Conservation (phyloP, 2,888 invertebrate species). For the Lepas anatifera region DNA sequence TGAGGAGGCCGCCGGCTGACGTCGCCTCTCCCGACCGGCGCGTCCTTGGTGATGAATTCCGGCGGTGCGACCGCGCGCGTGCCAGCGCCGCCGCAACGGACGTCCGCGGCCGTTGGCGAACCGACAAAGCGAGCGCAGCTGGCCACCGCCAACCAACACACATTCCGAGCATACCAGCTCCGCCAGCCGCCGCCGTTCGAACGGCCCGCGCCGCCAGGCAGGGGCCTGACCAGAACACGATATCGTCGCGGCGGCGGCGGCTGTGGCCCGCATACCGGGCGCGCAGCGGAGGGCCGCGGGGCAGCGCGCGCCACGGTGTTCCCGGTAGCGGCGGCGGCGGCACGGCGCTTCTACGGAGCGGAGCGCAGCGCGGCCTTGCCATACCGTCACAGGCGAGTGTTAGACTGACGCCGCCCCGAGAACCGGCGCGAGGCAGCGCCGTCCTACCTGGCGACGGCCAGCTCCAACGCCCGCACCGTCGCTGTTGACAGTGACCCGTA, state of each 20-base stretch:
- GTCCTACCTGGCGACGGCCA: background rate
- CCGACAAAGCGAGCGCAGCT: slow-evolving; percentile 3
- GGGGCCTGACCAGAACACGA: background rate
- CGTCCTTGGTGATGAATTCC: background rate
- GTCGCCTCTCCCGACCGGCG: too few species aligned
- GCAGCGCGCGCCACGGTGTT: too few species aligned
- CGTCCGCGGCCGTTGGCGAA: background rate
- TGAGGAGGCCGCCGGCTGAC: too few species aligned
- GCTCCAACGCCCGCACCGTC: background rate
- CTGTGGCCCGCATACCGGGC: background rate
- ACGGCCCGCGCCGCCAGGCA: background rate
- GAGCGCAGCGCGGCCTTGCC: too few species aligned
- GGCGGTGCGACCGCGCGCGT: background rate
- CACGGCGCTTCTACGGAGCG: too few species aligned
- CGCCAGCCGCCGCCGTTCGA: background rate
- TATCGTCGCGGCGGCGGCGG: background rate
- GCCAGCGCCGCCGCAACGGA: slow-evolving; percentile 1
- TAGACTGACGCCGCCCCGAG: too few species aligned
- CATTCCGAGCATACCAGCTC: background rate
- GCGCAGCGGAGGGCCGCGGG: background rate
- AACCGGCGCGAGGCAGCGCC: background rate
- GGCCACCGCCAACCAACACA: slow-evolving; percentile 3
- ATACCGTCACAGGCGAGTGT: too few species aligned
- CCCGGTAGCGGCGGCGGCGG: too few species aligned
- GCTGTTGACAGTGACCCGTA: too few species aligned